Conservation (phyloP, 2,113 vertebrate genomes). For the Agelaius tricolor region DNA sequence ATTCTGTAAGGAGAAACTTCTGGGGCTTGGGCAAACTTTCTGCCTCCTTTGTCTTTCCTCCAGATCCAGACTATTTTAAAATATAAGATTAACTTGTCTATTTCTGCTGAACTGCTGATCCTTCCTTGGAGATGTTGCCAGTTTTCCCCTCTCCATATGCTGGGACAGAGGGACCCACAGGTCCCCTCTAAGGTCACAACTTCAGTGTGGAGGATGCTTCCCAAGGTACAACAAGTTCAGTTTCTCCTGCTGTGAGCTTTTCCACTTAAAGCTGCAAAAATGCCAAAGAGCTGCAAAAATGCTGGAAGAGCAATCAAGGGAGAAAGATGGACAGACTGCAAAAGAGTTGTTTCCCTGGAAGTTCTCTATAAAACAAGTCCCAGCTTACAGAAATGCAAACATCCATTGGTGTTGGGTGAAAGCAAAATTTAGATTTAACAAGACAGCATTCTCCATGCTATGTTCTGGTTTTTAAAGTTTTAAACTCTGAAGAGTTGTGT, state of each 20-base stretch:
- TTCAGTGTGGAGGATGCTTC: neutral
- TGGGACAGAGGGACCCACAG: neutral
- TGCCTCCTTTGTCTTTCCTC: neutral
- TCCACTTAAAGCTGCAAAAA: neutral
- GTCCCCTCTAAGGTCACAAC: neutral
- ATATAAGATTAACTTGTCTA: neutral
- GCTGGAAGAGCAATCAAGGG: neutral
- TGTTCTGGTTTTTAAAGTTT: rapidly evolving
- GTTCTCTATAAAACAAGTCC: neutral
- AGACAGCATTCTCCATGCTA: neutral
- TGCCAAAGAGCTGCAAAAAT: neutral
- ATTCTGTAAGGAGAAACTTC: neutral
- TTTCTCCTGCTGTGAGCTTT: neutral
- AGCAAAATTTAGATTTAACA: neutral
- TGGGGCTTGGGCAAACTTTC: neutral
- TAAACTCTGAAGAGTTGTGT: neutral
- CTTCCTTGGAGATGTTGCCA: neutral
- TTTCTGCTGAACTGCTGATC: neutral
- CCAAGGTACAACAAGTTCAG: neutral
- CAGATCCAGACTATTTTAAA: neutral
- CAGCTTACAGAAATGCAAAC: rapidly evolving
- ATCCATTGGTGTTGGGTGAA: neutral
- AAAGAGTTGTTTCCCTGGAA: neutral
- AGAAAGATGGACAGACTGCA: neutral
- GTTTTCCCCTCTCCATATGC: too few species aligned